Percentiles rank a stretch among this genome's conserved stretches.
These are phyloP conservation scores for Argyrosomus japonicus DNA, from an alignment of 2,113 vertebrate species.

Conservation along the genomic window DNA sequence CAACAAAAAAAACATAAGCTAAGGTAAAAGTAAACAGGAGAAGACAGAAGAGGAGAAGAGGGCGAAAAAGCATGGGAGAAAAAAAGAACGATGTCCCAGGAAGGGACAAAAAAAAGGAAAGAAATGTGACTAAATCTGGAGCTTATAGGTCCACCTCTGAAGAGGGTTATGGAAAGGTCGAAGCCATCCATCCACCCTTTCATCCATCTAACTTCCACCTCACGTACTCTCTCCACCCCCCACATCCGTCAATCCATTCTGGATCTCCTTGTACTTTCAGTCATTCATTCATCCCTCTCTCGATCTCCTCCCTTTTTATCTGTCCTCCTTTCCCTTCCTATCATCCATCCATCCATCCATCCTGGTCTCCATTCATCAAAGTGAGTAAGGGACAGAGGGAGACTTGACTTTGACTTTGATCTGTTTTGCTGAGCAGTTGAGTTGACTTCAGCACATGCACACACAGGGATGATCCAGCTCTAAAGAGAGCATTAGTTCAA, in stretches of 20 bases:
- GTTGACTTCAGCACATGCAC: background rate
- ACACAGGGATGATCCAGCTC: background rate
- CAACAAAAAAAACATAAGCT: background rate
- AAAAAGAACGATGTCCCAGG: background rate
- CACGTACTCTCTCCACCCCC: constrained; percentile 10
- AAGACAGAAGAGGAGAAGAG: background rate
- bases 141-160: background rate
- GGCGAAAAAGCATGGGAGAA: background rate
- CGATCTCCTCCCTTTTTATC: constrained; percentile 27
- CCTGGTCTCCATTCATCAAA: constrained; percentile 61
- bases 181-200: constrained; percentile 22
- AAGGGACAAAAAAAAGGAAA: background rate
- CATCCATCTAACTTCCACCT: constrained; percentile 29
- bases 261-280: constrained; percentile 32
- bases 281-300: constrained; percentile 45
- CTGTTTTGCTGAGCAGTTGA: constrained; percentile 43
- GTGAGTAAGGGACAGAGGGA: constrained; percentile 49
- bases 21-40: background rate
- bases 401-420: constrained; percentile 68
- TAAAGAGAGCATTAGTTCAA: constrained; percentile 29
- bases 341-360: constrained; percentile 22
- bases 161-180: constrained; percentile 62
- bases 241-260: constrained; percentile 26
- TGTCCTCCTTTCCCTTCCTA: background rate
- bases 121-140: background rate